A percentile compares a stretch with the other conserved stretches of the same genome.
Evolutionary conservation across 2,113 vertebrate species (phyloP).

Genomic region (Quiscalus mexicanus): DNA sequence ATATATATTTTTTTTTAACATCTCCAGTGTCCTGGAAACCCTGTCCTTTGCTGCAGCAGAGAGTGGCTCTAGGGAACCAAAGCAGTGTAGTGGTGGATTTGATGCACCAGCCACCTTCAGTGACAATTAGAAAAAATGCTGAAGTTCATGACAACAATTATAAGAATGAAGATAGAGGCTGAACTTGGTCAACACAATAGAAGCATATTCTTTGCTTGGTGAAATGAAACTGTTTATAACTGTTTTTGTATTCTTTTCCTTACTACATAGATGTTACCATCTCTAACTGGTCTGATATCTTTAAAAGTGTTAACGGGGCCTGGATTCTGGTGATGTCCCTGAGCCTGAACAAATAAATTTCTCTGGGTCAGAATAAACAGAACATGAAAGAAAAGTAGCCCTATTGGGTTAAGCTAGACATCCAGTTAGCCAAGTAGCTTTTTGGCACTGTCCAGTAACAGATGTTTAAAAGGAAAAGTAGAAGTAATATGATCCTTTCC

Average conservation of each 20-base stretch:
- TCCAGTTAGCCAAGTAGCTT: neutral
- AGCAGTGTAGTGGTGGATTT: neutral
- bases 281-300: slow-evolving; percentile 3
- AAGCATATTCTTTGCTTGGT: neutral
- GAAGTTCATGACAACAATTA: neutral
- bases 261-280: neutral
- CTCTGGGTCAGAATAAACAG: neutral
- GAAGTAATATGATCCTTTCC: neutral
- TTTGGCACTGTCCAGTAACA: neutral
- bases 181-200: neutral
- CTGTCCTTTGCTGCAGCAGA: neutral
- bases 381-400: neutral
- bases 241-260: neutral
- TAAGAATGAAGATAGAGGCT: neutral
- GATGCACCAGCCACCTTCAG: neutral
- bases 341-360: neutral
- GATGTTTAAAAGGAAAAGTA: neutral
- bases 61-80: neutral
- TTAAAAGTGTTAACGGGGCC: neutral
- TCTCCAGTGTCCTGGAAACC: neutral
- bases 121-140: neutral
- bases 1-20: neutral
- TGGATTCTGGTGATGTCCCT: neutral
- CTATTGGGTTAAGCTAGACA: neutral
- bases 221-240: slow-evolving; percentile 22